Conservation (phyloP, 2,888 invertebrate genomes). For the Volucella bombylans region DNA sequence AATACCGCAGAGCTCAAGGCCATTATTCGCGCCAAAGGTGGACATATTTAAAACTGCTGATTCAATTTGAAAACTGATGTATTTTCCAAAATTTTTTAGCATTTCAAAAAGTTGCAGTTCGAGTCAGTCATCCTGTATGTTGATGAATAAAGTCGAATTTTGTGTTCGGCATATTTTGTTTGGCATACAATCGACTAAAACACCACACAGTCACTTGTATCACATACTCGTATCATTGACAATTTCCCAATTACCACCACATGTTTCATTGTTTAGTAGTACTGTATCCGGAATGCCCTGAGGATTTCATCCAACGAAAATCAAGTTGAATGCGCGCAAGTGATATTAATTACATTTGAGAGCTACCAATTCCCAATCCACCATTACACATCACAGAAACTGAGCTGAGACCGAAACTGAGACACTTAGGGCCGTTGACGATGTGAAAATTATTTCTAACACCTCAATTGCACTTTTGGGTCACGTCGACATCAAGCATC, state of each 20-base stretch:
- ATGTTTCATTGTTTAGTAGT: neutral
- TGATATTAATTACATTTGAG: slow-evolving; percentile 22
- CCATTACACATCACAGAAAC: neutral
- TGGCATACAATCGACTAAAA: no score
- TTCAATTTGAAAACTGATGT: no score
- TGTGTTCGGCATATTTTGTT: no score
- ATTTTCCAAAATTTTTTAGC: no score
- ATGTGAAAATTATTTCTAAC: slow-evolving; percentile 24
- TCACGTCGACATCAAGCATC: slow-evolving; percentile 29
- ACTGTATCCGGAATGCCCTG: neutral
- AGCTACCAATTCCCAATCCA: slow-evolving; percentile 22
- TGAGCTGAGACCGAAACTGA: neutral
- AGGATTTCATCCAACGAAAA: slow-evolving; percentile 8
- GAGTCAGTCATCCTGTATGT: no score
- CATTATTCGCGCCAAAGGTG: no score
- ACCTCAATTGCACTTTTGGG: slow-evolving; percentile 31
- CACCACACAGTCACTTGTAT: neutral
- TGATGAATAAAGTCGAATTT: no score
- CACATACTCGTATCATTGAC: neutral
- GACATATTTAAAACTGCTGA: no score
- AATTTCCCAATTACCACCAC: slow-evolving; percentile 1
- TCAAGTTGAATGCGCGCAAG: neutral
- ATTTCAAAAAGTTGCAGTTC: no score
- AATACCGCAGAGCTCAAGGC: no score
- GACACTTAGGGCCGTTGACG: neutral